phyloP scores from a whole-genome alignment of 2,888 invertebrate genomes.

The Brachynemurus nebulosus region DNA sequence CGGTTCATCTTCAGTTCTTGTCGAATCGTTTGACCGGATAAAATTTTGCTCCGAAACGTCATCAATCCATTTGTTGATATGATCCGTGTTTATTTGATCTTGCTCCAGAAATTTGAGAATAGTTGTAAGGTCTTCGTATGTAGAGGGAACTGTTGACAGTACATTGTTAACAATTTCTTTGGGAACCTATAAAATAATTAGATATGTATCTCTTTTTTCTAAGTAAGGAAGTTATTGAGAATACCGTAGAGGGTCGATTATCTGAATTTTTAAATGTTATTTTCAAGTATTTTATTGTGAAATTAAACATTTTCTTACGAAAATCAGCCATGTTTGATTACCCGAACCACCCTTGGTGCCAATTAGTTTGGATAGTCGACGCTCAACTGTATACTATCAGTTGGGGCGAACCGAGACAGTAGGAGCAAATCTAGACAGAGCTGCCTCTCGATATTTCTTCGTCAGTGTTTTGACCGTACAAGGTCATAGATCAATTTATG shows the following conservation, averaged over 20 bases:
- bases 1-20: neutral
- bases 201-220: too few species aligned
- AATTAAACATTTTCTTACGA: neutral
- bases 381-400: too few species aligned
- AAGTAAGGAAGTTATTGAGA: neutral
- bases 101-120: conserved; percentile 34
- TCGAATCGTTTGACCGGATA: neutral
- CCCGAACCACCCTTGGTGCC: too few species aligned
- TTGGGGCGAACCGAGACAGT: too few species aligned
- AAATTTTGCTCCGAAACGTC: neutral
- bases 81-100: conserved; percentile 27
- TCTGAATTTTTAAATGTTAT: neutral
- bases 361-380: too few species aligned
- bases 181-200: neutral
- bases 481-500: too few species aligned
- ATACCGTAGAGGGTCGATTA: neutral
- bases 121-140: conserved; percentile 33
- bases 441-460: too few species aligned
- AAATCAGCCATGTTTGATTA: neutral
- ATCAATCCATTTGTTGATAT: neutral
- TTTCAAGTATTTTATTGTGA: neutral
- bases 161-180: neutral
- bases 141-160: conserved; percentile 15
- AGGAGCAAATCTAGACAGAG: too few species aligned
- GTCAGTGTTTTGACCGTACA: too few species aligned